Evolutionary conservation across 2,113 vertebrate species (phyloP), one percentile per base, ranked within the genome.

Genomic region (Labeo rohita): DNA sequence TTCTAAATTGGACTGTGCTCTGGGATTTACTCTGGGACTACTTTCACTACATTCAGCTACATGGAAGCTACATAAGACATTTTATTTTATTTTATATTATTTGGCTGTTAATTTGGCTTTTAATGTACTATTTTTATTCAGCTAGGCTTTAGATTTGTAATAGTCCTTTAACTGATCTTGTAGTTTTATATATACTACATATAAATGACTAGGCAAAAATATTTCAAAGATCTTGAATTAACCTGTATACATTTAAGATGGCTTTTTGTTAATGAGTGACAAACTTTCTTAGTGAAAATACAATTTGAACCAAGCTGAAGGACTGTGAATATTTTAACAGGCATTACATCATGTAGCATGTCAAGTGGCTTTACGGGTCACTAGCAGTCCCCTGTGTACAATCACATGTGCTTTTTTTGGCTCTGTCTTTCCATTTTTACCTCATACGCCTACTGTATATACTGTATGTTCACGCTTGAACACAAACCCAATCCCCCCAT

Each of bases 371-470:
- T 50, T 76, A 50, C 36, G 28, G 4, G 15, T 54, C 75, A 36
- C 11, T 8, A 50, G 73, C 15, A 77, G 75, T 47, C 3, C 56
- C 4, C 1, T 65, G 21, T 80, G 21, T 56, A 59, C 8, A 28
- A 54, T 47, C 52, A 34, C 39, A 45, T 49, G n/a, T 56, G 16
- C 23, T 43, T 36, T 66, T 59, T 77, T 18, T 85, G 16, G 59
- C 45, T 85, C 23, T 23, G n/a, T 66, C 59, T 85, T 76, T 49
- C 23, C 5, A 18, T 81, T 45, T 65, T 81, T 34, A 61, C 39
- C 39, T 65, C n/a, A 16, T 81, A 6, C n/a, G 21, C 0, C 2
- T 10, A 23, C 18, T 75, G 21, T 75, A 28, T 63, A 47, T 34
- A 76, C 6, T 47, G 61, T 75, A 18, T 63, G 28, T 7, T 47